Percentiles rank a stretch among this genome's conserved stretches.
Conservation (phyloP, 1,140 invertebrate genomes). For the Anastrepha ludens region DNA sequence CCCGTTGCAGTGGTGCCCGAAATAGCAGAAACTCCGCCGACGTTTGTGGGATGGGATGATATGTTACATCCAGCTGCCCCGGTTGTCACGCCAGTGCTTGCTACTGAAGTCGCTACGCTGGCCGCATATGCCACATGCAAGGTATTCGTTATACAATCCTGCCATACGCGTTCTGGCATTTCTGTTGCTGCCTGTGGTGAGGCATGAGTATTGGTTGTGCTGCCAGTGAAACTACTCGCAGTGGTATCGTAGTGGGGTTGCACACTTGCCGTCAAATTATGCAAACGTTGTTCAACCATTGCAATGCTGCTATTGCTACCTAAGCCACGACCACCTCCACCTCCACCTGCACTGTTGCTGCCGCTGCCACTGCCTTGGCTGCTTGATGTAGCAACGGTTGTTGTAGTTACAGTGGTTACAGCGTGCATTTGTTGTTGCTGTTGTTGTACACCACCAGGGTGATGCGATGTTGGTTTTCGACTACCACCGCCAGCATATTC, state of each 20-base stretch:
- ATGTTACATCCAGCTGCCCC: neutral
- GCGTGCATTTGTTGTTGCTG: conserved; percentile 48
- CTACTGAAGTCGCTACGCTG: conserved; percentile 46
- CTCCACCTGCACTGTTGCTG: neutral
- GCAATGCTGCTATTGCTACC: conserved; percentile 53
- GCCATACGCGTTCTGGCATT: conserved; percentile 85
- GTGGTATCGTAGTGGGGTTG: conserved; percentile 69
- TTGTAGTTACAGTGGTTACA: conserved; percentile 51
- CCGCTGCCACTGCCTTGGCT: neutral
- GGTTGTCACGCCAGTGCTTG: neutral
- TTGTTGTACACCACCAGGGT: neutral
- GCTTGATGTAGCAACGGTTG: conserved; percentile 4
- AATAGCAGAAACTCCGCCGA: neutral
- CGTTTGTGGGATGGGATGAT: conserved; percentile 22
- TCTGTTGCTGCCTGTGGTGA: conserved; percentile 77
- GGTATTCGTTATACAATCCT: conserved; percentile 80
- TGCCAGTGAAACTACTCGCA: conserved; percentile 72
- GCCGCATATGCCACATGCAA: conserved; percentile 63
- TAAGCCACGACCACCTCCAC: neutral
- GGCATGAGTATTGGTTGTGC: conserved; percentile 72
- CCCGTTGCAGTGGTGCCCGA: conserved; percentile 13
- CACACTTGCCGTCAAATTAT: conserved; percentile 56
- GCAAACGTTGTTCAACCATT: conserved; percentile 55
- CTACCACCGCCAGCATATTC: neutral
- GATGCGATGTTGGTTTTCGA: neutral